Base-by-base conservation (phyloP, 2,797 vertebrate genomes). In the Saxicola maurus region DNA sequence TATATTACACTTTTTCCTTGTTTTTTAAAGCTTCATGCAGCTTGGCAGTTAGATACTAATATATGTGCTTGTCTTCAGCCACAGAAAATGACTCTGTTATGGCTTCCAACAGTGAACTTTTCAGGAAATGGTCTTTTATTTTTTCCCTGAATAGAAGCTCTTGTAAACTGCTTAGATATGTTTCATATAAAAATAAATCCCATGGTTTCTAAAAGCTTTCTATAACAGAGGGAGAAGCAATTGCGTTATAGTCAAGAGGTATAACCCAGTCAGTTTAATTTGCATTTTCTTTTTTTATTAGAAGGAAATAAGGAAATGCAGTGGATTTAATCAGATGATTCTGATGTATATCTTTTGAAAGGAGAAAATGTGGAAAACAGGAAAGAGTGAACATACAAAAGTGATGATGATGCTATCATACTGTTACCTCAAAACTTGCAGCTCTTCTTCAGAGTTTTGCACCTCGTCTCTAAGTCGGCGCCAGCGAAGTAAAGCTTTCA, bases 401-500 rank as follows among this genome's bases (percentile, higher is more conserved):
- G 2, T 1, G 6, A 19, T 14, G 14, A 21, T 12, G 43, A 37
- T 17, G 37, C 12, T 59, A 13, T 42, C 40, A 45, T 33, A 46
- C 7, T 45, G 55, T 94, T 97, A 99, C 99, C 99, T 98, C 95
- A 99, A 97, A 95, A 99, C 97, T 92, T 99, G 99, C 79, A 99
- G 97, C 66, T 98, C 98, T 94, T 98, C 98, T 40, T 98, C 97
- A 20, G 98, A 98, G 95, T 98, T 98, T 93, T 96, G 98, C 33
- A 98, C 72, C 95, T 99, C 99, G 28, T 99, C 98, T 76, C 94
- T 97, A 75, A 99, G 98, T 87, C 98, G 95, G 76, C 84, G 98
- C 98, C 98, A 99, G 81, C 98, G 97, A 92, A 99, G 97, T 76
- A 98, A 95, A 25, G 98, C 98, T 95, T 98, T 98, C 93, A 99